Percentiles rank a stretch among this genome's conserved stretches.
Conservation (phyloP, 2,113 vertebrate species). For the Oryzias woworae region DNA sequence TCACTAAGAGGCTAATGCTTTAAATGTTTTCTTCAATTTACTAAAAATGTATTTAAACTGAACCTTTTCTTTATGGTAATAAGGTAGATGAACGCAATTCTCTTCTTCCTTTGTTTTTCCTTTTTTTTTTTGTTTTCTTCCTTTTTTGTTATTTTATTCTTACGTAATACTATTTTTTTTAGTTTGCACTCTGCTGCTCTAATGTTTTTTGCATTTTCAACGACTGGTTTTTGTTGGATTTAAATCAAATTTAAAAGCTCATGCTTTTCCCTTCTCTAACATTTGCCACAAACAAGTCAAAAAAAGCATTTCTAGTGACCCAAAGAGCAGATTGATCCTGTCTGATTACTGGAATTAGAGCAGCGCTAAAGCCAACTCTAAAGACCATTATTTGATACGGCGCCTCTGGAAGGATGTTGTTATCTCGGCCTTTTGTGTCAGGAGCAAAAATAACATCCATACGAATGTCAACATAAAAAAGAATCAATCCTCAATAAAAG, state of each 20-base stretch:
- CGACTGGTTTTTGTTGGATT: too few species aligned
- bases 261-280: background rate
- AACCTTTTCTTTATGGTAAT: too few species aligned
- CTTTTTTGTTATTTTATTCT: too few species aligned
- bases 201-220: too few species aligned
- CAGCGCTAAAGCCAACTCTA: slow-evolving; percentile 16
- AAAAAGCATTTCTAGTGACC: slow-evolving; percentile 4
- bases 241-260: background rate
- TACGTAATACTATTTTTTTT: too few species aligned
- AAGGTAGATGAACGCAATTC: too few species aligned
- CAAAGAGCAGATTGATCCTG: slow-evolving; percentile 13
- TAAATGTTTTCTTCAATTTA: too few species aligned
- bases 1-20: too few species aligned
- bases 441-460: slow-evolving; percentile 7
- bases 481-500: background rate
- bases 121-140: too few species aligned
- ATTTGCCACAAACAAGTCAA: background rate
- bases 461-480: slow-evolving; percentile 4
- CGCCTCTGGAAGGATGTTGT: slow-evolving; percentile 38
- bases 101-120: too few species aligned
- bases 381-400: slow-evolving; percentile 50
- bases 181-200: too few species aligned
- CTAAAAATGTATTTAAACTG: too few species aligned
- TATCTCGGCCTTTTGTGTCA: slow-evolving; percentile 14
- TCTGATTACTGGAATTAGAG: slow-evolving; percentile 53